phyloP scores from a whole-genome alignment of 2,888 invertebrate species.

The Heliconius ismenius region DNA sequence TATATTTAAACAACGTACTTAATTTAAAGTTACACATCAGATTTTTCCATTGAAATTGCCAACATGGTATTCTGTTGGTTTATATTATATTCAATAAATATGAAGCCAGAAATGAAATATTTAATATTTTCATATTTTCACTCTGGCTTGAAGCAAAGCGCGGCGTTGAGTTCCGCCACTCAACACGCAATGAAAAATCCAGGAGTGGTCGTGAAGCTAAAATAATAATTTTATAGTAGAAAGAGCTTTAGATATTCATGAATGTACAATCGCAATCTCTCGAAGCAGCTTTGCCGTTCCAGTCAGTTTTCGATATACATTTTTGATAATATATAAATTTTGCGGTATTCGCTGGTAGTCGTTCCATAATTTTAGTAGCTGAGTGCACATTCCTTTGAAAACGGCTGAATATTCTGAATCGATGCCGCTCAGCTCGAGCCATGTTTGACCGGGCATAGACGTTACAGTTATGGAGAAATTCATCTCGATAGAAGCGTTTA shows the following conservation, averaged over 20 bases:
- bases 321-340: constrained; percentile 31
- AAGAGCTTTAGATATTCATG: background rate
- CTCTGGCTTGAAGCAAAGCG: too few relatives aligned
- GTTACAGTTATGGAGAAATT: constrained; percentile 19
- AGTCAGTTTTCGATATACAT: constrained; percentile 5
- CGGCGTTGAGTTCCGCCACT: too few relatives aligned
- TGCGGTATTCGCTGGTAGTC: constrained; percentile 30
- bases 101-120: too few relatives aligned
- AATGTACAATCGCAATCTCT: background rate
- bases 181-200: too few relatives aligned
- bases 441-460: constrained; percentile 30
- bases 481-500: constrained; percentile 20
- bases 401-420: constrained; percentile 34
- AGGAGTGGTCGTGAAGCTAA: too few relatives aligned
- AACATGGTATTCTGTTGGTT: too few relatives aligned
- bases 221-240: too few relatives aligned
- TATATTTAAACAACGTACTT: too few relatives aligned
- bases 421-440: constrained; percentile 27
- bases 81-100: too few relatives aligned
- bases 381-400: constrained; percentile 38
- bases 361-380: constrained; percentile 35
- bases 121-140: too few relatives aligned
- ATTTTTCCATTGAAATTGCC: too few relatives aligned
- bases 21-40: too few relatives aligned
- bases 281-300: background rate